Evolutionary conservation across 2,113 vertebrate species (phyloP).

Genomic region (Toxotes chatareus): DNA sequence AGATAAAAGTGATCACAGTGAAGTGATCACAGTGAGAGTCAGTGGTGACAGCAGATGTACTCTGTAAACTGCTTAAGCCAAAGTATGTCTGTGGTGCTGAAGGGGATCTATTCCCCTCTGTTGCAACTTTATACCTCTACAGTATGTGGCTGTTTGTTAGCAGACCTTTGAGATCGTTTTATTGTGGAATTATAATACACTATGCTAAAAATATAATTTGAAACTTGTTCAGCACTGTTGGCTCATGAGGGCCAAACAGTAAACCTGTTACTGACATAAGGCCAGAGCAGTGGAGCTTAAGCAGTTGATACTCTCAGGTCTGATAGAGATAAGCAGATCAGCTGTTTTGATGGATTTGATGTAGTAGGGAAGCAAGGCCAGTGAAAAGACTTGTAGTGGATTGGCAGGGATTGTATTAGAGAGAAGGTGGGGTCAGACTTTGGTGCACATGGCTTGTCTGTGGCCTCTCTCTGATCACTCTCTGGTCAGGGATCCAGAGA

Average conservation of each 20-base stretch:
- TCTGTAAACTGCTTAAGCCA: neutral
- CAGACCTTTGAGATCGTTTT: neutral
- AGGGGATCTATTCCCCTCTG: neutral
- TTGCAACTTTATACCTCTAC: neutral
- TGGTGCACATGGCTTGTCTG: constrained; percentile 25
- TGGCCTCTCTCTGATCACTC: constrained; percentile 30
- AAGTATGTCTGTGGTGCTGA: neutral
- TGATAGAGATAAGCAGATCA: constrained; percentile 76
- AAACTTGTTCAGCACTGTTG: constrained; percentile 21
- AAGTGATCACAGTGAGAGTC: neutral
- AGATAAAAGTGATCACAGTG: neutral
- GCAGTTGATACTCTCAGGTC: constrained; percentile 67
- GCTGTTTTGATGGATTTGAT: constrained; percentile 72
- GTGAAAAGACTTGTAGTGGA: constrained; percentile 55
- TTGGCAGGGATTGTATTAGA: constrained; percentile 42
- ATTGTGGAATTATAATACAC: neutral
- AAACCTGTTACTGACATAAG: constrained; percentile 64
- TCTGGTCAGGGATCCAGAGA: neutral
- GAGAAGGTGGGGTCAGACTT: constrained; percentile 50
- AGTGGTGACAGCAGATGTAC: neutral
- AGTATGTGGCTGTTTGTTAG: neutral
- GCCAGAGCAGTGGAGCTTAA: constrained; percentile 59
- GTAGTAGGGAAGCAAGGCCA: constrained; percentile 33
- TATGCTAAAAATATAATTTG: constrained; percentile 9
- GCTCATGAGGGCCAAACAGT: constrained; percentile 23